Percentiles rank a stretch among this genome's conserved stretches.
Evolutionary conservation across 2,888 invertebrate genomes (phyloP).

Genomic region (Nezara viridula): DNA sequence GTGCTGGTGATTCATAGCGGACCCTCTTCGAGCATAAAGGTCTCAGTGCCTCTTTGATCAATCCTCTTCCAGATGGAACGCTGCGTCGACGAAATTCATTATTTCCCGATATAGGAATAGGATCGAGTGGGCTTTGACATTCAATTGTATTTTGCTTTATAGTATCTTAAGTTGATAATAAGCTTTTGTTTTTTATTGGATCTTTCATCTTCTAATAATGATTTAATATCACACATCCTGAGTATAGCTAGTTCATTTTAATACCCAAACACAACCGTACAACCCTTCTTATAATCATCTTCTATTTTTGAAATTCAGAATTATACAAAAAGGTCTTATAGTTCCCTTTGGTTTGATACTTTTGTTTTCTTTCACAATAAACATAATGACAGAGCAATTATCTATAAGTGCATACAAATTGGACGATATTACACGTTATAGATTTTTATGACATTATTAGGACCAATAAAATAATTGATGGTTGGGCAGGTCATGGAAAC

Average conservation of each 20-base stretch:
- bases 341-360: too few relatives aligned
- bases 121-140: neutral
- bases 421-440: too few relatives aligned
- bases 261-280: too few relatives aligned
- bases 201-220: neutral
- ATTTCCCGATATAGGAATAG: slow-evolving; percentile 9
- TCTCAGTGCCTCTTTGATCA: neutral
- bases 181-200: neutral
- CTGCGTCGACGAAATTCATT: neutral
- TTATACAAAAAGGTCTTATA: too few relatives aligned
- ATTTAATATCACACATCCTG: neutral
- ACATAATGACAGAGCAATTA: too few relatives aligned
- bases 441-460: too few relatives aligned
- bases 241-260: neutral
- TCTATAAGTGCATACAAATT: too few relatives aligned
- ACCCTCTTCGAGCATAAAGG: neutral
- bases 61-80: neutral
- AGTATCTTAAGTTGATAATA: neutral
- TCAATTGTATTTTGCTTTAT: neutral
- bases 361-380: too few relatives aligned
- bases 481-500: too few relatives aligned
- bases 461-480: too few relatives aligned
- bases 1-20: slow-evolving; percentile 5
- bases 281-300: too few relatives aligned
- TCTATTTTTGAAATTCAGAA: too few relatives aligned